phyloP scores from a whole-genome alignment of 2,888 invertebrate species.

The Lissocephala sabroskyi region DNA sequence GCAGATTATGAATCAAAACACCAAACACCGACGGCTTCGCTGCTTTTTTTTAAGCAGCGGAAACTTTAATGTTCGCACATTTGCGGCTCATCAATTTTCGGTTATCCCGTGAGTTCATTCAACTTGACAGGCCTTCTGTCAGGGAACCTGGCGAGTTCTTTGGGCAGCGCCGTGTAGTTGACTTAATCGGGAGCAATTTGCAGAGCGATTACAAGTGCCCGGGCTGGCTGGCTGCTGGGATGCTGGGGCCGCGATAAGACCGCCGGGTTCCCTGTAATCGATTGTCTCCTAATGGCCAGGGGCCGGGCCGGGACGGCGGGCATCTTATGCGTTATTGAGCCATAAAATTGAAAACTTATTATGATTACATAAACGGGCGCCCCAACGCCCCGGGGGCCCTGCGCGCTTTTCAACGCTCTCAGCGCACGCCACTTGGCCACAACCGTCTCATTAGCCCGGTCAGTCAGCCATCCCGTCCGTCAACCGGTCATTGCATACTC shows the following conservation, averaged over 20 bases:
- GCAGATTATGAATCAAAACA: conserved; percentile 9
- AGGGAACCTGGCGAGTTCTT: conserved; percentile 48
- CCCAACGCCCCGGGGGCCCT: conserved; percentile 40
- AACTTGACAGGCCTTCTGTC: too few species aligned
- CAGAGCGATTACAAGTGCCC: conserved; percentile 4
- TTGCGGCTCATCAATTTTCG: conserved; percentile 53
- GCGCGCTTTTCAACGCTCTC: conserved; percentile 16
- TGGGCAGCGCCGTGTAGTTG: conserved; percentile 39
- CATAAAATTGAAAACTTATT: conserved; percentile 66
- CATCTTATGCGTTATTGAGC: conserved; percentile 46
- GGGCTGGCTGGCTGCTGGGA: neutral
- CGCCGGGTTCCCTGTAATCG: conserved; percentile 33
- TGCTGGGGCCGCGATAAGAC: neutral
- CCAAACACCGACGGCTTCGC: conserved; percentile 1
- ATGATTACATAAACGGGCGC: conserved; percentile 61
- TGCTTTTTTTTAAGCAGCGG: too few species aligned
- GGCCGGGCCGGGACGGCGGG: conserved; percentile 8
- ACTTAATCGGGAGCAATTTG: conserved; percentile 55
- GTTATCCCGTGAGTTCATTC: conserved; percentile 32
- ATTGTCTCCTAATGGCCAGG: conserved; percentile 42
- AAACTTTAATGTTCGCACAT: conserved; percentile 60
- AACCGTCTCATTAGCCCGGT: conserved; percentile 8
- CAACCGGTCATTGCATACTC: conserved; percentile 31
- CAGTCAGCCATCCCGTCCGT: neutral
- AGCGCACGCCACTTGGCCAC: conserved; percentile 3